Conservation (phyloP, 2,113 vertebrate genomes). For the Chrysochloris asiatica region DNA sequence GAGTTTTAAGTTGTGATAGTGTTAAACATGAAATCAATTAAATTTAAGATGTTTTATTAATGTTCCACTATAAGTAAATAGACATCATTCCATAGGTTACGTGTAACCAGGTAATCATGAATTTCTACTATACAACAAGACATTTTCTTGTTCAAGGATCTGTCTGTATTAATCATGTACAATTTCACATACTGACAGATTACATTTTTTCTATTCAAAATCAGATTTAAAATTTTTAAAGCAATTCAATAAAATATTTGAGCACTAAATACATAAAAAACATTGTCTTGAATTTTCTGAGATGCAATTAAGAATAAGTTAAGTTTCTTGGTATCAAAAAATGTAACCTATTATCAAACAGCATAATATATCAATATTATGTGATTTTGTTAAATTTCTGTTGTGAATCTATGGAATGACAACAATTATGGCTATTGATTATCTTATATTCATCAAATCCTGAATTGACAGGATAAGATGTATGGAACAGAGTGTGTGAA, state of each 20-base stretch:
- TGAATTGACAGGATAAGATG: not conserved
- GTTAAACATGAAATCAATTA: slow-evolving; percentile 71
- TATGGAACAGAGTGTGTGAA: too few species aligned
- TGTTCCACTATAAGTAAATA: slow-evolving; percentile 64
- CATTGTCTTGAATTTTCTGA: not conserved
- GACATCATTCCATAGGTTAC: not conserved
- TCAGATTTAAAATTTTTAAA: not conserved
- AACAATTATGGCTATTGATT: not conserved
- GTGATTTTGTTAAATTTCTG: not conserved
- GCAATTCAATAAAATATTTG: not conserved
- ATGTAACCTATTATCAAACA: not conserved
- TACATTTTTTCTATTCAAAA: not conserved
- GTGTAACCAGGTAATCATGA: slow-evolving; percentile 28
- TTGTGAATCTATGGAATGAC: not conserved
- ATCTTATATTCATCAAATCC: not conserved
- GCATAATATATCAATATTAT: not conserved
- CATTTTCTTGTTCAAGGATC: not conserved
- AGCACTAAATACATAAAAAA: not conserved
- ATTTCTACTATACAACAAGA: not conserved
- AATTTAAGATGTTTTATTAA: slow-evolving; percentile 62
- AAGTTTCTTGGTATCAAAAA: not conserved
- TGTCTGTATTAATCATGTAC: too few species aligned
- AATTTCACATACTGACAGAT: not conserved
- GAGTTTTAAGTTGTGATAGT: slow-evolving; percentile 70
- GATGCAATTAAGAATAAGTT: not conserved